Evolutionary conservation across 2,113 vertebrate species (phyloP), one percentile per base, ranked within the genome.

Genomic region (Megalops atlanticus): DNA sequence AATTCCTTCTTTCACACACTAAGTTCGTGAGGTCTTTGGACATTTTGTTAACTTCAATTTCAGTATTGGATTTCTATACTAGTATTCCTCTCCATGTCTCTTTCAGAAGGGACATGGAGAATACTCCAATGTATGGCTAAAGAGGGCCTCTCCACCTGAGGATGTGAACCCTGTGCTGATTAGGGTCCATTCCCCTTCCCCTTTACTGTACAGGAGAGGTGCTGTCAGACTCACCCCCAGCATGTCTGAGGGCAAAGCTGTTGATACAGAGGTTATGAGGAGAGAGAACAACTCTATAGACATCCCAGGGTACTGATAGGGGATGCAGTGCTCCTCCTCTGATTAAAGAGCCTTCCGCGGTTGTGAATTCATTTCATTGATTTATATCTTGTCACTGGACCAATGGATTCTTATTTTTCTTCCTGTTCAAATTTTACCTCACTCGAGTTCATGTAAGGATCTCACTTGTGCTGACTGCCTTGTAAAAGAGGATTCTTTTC

Each of bases 331-430:
- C 81, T 80, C 80, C 41, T 40, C 39, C 76, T 80, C 75, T 83
- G 84, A 80, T 83, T 86, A 81, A 86, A 83, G 81, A 84, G 58
- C 74, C 77, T 54, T 80, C 70, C 64, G 76, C 81, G 38, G 52
- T 11, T 47, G 73, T 76, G 74, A 54, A 83, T 83, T 84, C 40
- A 83, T 83, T 80, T 80, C 40, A 77, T 80, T 85, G 80, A 84
- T 84, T 82, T 84, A 85, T 84, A 76, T 80, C 77, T 69, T 82
- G 82, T 83, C 45, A 77, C 38, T 1, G 5, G 43, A 52, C 74
- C 68, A 41, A 39, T 78, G 35, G 74, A 71, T 80, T 80, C 69
- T 75, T 68, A 68, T 78, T 83, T 84, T 80, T 76, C 76, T 74
- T 80, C 24, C 74, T 70, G 73, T 38, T 52, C 39, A 69, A 21